Conservation (phyloP, 2,113 vertebrate genomes). For the Alaudala cheleensis region DNA sequence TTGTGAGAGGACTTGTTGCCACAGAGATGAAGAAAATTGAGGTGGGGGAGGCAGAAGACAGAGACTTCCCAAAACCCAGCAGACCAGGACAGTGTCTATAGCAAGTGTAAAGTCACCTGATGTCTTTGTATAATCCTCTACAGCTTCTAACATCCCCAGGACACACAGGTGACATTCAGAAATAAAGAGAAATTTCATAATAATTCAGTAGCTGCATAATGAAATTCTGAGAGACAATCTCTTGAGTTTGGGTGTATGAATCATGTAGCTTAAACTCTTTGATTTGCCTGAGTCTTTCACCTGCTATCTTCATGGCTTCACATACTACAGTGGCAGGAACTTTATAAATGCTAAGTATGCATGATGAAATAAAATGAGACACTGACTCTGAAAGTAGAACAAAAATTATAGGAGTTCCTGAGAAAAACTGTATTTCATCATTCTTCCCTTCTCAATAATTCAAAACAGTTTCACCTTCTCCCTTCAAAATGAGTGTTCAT, state of each 20-base stretch:
- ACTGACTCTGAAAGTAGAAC: neutral
- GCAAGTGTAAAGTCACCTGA: neutral
- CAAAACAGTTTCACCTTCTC: neutral
- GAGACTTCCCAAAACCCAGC: neutral
- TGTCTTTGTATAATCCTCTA: neutral
- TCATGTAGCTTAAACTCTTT: neutral
- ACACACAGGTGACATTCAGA: neutral
- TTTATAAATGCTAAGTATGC: neutral
- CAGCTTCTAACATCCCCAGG: neutral
- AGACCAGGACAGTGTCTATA: neutral
- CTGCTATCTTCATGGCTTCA: neutral
- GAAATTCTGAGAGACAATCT: neutral
- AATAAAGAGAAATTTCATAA: neutral
- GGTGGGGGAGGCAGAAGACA: neutral
- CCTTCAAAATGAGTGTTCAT: neutral
- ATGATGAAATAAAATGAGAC: neutral
- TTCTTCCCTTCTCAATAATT: neutral
- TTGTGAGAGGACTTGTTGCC: neutral
- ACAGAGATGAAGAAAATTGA: neutral
- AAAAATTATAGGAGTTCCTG: neutral
- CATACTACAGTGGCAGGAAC: neutral
- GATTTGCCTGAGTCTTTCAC: constrained; percentile 3
- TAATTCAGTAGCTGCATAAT: neutral
- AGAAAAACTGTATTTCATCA: constrained; percentile 7
- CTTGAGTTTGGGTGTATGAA: neutral